Conservation (phyloP, 2,888 invertebrate species). For the Leucophenga montana region DNA sequence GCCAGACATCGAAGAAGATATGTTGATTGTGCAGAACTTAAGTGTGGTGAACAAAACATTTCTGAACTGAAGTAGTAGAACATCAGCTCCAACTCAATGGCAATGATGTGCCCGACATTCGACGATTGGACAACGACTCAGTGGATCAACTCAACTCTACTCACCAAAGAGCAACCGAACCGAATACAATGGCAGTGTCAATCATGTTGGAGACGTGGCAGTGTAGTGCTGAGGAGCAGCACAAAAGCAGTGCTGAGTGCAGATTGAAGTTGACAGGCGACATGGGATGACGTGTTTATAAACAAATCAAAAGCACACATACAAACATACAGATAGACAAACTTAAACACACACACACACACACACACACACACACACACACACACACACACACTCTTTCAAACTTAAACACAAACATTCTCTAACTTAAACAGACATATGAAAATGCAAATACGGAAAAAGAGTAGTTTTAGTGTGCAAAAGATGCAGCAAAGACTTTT, state of each 20-base stretch:
- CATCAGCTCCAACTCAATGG: conserved; percentile 39
- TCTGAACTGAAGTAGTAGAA: not conserved
- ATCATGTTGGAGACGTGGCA: not conserved
- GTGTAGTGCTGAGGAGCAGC: conserved; percentile 24
- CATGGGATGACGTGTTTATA: conserved; percentile 41
- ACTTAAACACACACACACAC: no score
- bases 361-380: no score
- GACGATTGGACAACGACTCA: conserved; percentile 60
- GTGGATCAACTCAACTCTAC: conserved; percentile 31
- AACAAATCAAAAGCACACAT: conserved; percentile 50
- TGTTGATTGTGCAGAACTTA: not conserved
- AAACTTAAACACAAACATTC: no score
- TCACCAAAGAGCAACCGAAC: conserved; percentile 27
- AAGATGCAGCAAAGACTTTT: conserved; percentile 44
- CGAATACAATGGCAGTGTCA: conserved; percentile 23
- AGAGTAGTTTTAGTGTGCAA: not conserved
- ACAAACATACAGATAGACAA: conserved; percentile 42
- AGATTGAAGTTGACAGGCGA: conserved; percentile 58
- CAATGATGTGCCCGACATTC: conserved; percentile 61
- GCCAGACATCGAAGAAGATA: not conserved
- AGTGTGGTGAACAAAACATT: no score
- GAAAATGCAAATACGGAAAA: conserved; percentile 27
- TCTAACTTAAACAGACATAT: conserved; percentile 38
- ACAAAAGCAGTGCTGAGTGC: conserved; percentile 45
- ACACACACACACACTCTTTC: no score